Evolutionary conservation across 2,888 invertebrate genomes (phyloP).

Genomic region (Cabera pusaria): DNA sequence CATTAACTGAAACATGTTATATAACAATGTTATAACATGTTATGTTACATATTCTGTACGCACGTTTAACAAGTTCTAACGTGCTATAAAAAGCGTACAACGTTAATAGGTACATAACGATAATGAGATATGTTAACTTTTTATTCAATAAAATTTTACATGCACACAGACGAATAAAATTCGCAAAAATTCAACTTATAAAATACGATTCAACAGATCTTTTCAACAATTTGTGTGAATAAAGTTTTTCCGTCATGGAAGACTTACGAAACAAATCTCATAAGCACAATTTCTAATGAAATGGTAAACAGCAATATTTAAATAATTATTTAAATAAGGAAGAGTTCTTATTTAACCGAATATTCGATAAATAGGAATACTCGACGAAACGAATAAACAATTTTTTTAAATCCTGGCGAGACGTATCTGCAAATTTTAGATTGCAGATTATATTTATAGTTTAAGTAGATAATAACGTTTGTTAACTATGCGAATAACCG

Average conservation of each 20-base stretch:
- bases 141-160: slow-evolving; percentile 46
- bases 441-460: too few species aligned
- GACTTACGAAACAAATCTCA: slow-evolving; percentile 32
- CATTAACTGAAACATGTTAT: too few species aligned
- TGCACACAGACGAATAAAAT: slow-evolving; percentile 45
- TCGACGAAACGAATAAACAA: too few species aligned
- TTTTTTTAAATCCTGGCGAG: too few species aligned
- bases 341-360: neutral
- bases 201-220: slow-evolving; percentile 33
- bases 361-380: neutral
- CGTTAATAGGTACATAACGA: slow-evolving; percentile 45
- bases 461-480: neutral
- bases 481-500: neutral
- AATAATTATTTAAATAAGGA: too few species aligned
- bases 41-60: too few species aligned
- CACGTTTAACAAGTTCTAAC: too few species aligned
- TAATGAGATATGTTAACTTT: slow-evolving; percentile 66
- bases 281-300: slow-evolving; percentile 3
- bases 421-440: too few species aligned
- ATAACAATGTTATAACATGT: too few species aligned
- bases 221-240: slow-evolving; percentile 24
- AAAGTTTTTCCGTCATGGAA: slow-evolving; percentile 42
- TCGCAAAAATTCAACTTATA: slow-evolving; percentile 27
- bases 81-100: slow-evolving; percentile 46
- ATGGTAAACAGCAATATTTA: neutral